Percentiles rank a stretch among this genome's conserved stretches.
Evolutionary conservation across 2,888 invertebrate species (phyloP).

Genomic region (Lomographa bimaculata): DNA sequence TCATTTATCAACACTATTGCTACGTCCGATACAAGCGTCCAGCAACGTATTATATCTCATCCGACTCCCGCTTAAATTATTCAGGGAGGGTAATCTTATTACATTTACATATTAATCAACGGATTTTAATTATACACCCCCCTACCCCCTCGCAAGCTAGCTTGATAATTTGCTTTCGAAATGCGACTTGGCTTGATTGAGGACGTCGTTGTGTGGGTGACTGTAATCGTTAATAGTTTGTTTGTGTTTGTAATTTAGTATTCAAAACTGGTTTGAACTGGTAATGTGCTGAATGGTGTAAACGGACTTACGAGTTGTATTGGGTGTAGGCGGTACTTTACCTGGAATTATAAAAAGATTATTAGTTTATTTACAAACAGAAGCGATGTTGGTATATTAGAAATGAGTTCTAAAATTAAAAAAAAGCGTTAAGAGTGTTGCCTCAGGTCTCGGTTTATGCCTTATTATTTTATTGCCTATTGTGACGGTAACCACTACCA

Average conservation of each 20-base stretch:
- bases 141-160: constrained; percentile 68
- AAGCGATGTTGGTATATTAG: too few relatives aligned
- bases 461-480: too few relatives aligned
- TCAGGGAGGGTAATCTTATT: constrained; percentile 98
- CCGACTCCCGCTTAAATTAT: constrained; percentile 85
- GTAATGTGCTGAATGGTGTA: constrained; percentile 26
- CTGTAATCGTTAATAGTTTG: constrained; percentile 64
- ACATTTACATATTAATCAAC: constrained; percentile 99
- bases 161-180: constrained; percentile 81
- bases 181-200: constrained; percentile 79
- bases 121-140: constrained; percentile 97
- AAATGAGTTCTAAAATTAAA: too few relatives aligned
- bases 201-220: constrained; percentile 61
- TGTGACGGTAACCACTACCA: too few relatives aligned
- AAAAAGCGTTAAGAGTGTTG: too few relatives aligned
- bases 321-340: constrained; percentile 43
- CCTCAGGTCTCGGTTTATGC: too few relatives aligned
- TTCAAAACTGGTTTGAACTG: constrained; percentile 40
- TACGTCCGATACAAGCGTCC: constrained; percentile 66
- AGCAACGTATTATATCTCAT: constrained; percentile 76
- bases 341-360: constrained; percentile 54
- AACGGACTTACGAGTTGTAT: constrained; percentile 41
- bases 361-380: not conserved
- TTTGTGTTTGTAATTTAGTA: constrained; percentile 51
- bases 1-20: constrained; percentile 65